These are phyloP conservation scores for Brachyopa scutellaris DNA, from an alignment of 2,888 invertebrate species.

Conservation along the genomic window DNA sequence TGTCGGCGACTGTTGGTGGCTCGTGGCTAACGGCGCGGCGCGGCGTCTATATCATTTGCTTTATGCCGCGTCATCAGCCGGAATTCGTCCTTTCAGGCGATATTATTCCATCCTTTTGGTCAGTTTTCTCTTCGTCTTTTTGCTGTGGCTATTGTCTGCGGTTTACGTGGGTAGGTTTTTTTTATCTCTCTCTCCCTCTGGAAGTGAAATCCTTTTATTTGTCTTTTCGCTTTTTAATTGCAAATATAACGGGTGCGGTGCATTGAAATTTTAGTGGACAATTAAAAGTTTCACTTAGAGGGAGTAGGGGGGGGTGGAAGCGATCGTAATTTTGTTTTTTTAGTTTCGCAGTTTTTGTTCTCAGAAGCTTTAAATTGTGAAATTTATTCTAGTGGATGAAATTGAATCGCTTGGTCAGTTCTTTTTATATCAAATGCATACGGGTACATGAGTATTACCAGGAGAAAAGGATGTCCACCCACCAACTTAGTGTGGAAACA, in stretches of 20 bases:
- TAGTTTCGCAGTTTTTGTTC: background rate
- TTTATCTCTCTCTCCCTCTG: background rate
- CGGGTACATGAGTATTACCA: too few species aligned
- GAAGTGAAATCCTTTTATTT: slow-evolving; percentile 14
- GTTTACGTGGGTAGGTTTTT: background rate
- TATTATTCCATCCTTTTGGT: slow-evolving; percentile 2
- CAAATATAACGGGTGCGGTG: slow-evolving; percentile 51
- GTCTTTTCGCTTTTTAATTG: slow-evolving; percentile 58
- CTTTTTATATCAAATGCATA: background rate
- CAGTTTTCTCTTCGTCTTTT: too few species aligned
- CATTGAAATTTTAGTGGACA: slow-evolving; percentile 71
- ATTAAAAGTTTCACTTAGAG: slow-evolving; percentile 63
- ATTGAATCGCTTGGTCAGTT: slow-evolving; percentile 34
- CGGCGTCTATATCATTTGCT: slow-evolving; percentile 47
- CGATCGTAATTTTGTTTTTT: slow-evolving; percentile 3
- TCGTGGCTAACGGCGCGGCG: too few species aligned
- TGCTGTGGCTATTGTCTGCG: slow-evolving; percentile 18
- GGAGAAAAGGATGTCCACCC: background rate
- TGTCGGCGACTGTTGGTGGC: background rate
- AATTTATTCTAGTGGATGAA: background rate
- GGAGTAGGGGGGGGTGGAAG: background rate
- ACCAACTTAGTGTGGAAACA: background rate
- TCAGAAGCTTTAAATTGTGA: background rate
- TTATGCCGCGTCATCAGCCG: slow-evolving; percentile 53
- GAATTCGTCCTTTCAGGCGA: slow-evolving; percentile 36